Evolutionary conservation across 2,113 vertebrate species (phyloP), one percentile per base, ranked within the genome.

Genomic region (Puntigrus tetrazona): DNA sequence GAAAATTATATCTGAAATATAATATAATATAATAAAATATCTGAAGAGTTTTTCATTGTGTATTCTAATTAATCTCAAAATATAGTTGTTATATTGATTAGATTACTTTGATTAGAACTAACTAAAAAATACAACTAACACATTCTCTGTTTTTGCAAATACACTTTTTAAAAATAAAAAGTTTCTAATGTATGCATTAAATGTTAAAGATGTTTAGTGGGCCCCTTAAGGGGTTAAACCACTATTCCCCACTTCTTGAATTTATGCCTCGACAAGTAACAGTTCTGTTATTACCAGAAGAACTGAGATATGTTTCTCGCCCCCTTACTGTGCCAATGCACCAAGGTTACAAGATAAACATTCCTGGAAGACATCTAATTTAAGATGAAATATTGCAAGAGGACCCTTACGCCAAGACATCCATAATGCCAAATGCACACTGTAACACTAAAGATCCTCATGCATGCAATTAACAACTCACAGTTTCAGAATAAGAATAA

Each of bases 311-410:
- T 22, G 2, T 10, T 52, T 76, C 45, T 52, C 2, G 31, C 18
- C 29, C 18, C 29, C 50, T 41, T 61, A 61, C 61, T 38, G 34
- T 59, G 76, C 76, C 52, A 59, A 25, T 59, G 52, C 55, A 78
- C 50, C 76, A 78, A 25, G 52, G 76, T 59, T 41, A 4, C 76
- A 38, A 78, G 52, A 78, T 59, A 78, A 59, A 59, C 34, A 78
- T 59, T 78, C 76, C 52, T 41, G 76, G 6, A 78, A 78, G 34
- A 38, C 34, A 59, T 59, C n/a, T 78, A 7, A 57, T 78, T 78
- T 59, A 78, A 59, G 16, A 50, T 78, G 76, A 78, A 59, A 41
- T 59, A 59, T 38, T 61, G 22, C 67, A 16, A 45, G 18, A 80
- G 59, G 52, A 8, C 47, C 3, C 16, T 29, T 13, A 50, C 41